phyloP scores from a whole-genome alignment of 1,140 invertebrate genomes.

The Grapholita molesta region DNA sequence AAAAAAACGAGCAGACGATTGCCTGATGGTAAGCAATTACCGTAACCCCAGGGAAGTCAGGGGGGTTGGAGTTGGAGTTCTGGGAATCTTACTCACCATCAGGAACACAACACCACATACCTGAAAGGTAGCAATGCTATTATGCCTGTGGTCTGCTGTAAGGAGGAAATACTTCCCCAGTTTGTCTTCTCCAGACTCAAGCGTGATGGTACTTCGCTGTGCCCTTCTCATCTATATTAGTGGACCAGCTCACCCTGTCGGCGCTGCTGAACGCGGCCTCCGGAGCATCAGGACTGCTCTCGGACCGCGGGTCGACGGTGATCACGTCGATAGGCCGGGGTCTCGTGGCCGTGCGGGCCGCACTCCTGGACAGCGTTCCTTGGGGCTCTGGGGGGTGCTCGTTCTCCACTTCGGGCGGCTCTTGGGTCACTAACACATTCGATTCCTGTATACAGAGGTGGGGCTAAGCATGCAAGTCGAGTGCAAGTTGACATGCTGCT shows the following conservation, averaged over 20 bases:
- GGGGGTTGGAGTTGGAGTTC: too few relatives aligned
- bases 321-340: constrained; percentile 70
- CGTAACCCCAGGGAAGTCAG: too few relatives aligned
- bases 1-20: too few relatives aligned
- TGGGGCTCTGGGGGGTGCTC: constrained; percentile 33
- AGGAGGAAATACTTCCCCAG: too few relatives aligned
- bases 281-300: constrained; percentile 69
- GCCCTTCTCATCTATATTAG: too few relatives aligned
- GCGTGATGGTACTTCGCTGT: too few relatives aligned
- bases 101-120: too few relatives aligned
- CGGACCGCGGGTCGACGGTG: constrained; percentile 58
- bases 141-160: too few relatives aligned
- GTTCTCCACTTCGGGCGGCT: constrained; percentile 66
- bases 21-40: too few relatives aligned
- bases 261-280: constrained; percentile 81
- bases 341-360: constrained; percentile 46
- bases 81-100: too few relatives aligned
- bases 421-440: constrained; percentile 72
- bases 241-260: constrained; percentile 78
- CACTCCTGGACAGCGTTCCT: constrained; percentile 37
- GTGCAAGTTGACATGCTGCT: neutral
- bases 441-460: constrained; percentile 60
- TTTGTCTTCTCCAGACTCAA: too few relatives aligned
- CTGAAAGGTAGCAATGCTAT: too few relatives aligned
- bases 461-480: neutral